phyloP scores from a whole-genome alignment of 37 sponge, comb jelly and placozoan genomes.

The Bolinopsis microptera region DNA sequence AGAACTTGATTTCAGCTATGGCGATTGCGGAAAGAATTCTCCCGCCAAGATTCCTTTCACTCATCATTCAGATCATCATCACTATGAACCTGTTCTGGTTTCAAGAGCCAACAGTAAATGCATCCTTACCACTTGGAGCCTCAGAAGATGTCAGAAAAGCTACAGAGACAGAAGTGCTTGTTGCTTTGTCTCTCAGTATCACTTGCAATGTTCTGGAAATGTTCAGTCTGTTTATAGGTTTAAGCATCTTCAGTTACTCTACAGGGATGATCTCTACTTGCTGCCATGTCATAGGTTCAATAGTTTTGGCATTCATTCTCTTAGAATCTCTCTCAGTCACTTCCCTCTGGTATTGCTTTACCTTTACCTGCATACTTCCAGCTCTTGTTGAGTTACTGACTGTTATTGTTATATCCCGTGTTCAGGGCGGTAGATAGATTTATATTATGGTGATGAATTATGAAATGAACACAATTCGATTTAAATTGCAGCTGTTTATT shows the following conservation, averaged over 20 bases:
- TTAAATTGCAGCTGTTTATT: no score
- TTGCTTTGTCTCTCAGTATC: slow-evolving; percentile 52
- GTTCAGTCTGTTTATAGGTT: slow-evolving; percentile 34
- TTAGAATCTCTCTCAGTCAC: slow-evolving; percentile 40
- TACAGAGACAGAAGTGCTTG: slow-evolving; percentile 44
- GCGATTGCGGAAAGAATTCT: slow-evolving; percentile 48
- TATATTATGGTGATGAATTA: no score
- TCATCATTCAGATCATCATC: slow-evolving; percentile 49
- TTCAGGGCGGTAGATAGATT: slow-evolving; percentile 57
- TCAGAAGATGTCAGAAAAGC: background rate
- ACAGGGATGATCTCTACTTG: slow-evolving; percentile 48
- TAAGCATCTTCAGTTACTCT: slow-evolving; percentile 41
- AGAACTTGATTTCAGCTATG: background rate
- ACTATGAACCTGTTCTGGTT: slow-evolving; percentile 64
- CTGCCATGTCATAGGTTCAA: slow-evolving; percentile 48
- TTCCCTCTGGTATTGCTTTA: slow-evolving; percentile 35
- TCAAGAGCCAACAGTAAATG: slow-evolving; percentile 11
- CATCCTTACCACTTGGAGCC: slow-evolving; percentile 18
- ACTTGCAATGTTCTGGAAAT: slow-evolving; percentile 3
- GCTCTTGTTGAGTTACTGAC: background rate
- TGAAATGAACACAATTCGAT: no score
- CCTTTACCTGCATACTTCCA: slow-evolving; percentile 35
- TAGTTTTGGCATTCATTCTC: slow-evolving; percentile 31
- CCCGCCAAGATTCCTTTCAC: slow-evolving; percentile 40
- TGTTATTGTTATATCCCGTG: slow-evolving; percentile 29